Base-by-base conservation (phyloP, 2,797 vertebrate genomes). In the Centropyge bicolor region DNA sequence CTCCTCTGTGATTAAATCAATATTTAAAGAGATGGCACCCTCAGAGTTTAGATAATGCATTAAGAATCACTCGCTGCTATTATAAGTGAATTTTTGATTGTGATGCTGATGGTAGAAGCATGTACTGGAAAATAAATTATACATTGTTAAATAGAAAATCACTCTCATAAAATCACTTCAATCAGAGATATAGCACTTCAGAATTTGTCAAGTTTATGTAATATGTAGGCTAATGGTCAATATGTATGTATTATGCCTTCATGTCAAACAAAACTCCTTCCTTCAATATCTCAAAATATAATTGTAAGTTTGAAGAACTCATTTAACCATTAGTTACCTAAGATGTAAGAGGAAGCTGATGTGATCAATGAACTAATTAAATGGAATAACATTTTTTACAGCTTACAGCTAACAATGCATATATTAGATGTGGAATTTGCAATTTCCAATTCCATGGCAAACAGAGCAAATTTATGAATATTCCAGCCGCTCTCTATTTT, bases 11-110 rank as follows among this genome's bases (percentile, higher is more conserved):
- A 55, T 77, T 64, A 48, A 77, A 72, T 22, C 13, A 66, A 22
- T 46, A 54, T 77, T 40, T 65, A n/a, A 67, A 67, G 49, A 59
- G 8, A 46, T 6, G 14, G 20, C 6, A 56, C 2, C n/a, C 54
- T 40, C 14, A 60, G 22, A 56, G 10, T 64, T 62, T 41, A 43
- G 5, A 57, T 14, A 16, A 8, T 19, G 6, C 11, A 40, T 68
- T 27, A 24, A 8, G 48, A 68, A 9, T 51, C 22, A 69, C 14
- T 27, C 41, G 41, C 40, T 46, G 1, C 35, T 55, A 16, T 46
- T 35, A 14, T 13, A 55, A 62, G 6, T 48, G 2, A 45, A 56
- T 11, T 10, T 40, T 5, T 20, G 14, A 22, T 38, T 20, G 6
- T 36, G 17, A 64, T 71, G 24, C 40, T 48, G 5, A 55, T 49